Evolutionary conservation across 2,797 vertebrate species (phyloP).

Genomic region (Macropus fuliginosus): DNA sequence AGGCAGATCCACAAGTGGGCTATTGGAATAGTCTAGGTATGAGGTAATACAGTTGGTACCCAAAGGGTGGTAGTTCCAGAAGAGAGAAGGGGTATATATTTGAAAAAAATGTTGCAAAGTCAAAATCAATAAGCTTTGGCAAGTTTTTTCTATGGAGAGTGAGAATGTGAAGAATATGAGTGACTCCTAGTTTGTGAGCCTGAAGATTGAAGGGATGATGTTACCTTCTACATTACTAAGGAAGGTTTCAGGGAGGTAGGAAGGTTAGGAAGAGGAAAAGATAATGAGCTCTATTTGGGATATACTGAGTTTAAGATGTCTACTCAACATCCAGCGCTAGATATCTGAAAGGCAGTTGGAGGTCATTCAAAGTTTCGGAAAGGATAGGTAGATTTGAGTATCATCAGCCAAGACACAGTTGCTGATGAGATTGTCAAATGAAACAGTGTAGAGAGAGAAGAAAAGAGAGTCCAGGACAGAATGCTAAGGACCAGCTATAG

Average conservation of each 20-base stretch:
- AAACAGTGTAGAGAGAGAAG: neutral
- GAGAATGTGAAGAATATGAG: neutral
- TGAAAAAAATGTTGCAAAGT: neutral
- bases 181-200: neutral
- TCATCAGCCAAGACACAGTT: neutral
- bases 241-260: neutral
- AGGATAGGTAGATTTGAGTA: neutral
- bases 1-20: too few species aligned
- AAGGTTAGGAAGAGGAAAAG: neutral
- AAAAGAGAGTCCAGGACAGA: neutral
- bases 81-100: neutral
- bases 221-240: neutral
- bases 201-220: neutral
- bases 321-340: neutral
- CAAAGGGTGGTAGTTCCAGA: neutral
- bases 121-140: neutral
- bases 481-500: neutral
- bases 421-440: neutral
- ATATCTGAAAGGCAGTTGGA: neutral
- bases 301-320: neutral
- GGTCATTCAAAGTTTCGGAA: neutral
- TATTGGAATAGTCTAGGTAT: too few species aligned
- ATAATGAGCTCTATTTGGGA: neutral
- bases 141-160: neutral
- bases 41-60: too few species aligned